phyloP scores from a whole-genome alignment of 2,797 vertebrate genomes.

The Chanos chanos region DNA sequence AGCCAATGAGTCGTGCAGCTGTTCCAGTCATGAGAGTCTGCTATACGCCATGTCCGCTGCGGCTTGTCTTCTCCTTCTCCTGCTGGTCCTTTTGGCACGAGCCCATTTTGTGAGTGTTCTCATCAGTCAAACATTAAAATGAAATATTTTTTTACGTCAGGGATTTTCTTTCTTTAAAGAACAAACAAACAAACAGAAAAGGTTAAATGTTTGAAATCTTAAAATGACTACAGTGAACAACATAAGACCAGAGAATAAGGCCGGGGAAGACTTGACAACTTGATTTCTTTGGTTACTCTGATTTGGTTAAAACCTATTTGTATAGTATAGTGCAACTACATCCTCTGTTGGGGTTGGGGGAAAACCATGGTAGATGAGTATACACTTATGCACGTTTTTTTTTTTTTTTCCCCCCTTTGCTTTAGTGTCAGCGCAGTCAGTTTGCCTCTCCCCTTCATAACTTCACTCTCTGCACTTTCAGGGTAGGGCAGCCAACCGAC shows the following conservation, averaged over 20 bases:
- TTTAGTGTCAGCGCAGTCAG: too few species aligned
- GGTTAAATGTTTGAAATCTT: not conserved
- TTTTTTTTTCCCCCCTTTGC: constrained; percentile 41
- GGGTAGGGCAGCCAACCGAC: constrained; percentile 30
- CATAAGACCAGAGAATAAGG: too few species aligned
- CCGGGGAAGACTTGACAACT: too few species aligned
- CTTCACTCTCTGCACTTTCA: constrained; percentile 27
- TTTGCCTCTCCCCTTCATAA: not conserved
- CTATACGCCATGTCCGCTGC: constrained; percentile 62
- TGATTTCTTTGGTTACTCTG: too few species aligned
- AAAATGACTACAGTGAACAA: too few species aligned
- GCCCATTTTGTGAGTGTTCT: constrained; percentile 55
- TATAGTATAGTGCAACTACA: too few species aligned
- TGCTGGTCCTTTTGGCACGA: constrained; percentile 37
- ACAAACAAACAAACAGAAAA: constrained; percentile 44
- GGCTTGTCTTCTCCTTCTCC: constrained; percentile 49
- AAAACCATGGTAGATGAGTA: too few species aligned
- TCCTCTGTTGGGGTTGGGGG: too few species aligned
- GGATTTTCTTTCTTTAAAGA: not conserved
- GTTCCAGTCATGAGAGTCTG: constrained; percentile 53
- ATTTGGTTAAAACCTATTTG: too few species aligned
- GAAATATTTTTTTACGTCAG: not conserved
- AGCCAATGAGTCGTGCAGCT: constrained; percentile 50
- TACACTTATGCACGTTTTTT: constrained; percentile 31
- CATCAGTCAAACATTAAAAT: not conserved